Conservation (phyloP, 2,888 invertebrate genomes). For the Chelonus formosanus region DNA sequence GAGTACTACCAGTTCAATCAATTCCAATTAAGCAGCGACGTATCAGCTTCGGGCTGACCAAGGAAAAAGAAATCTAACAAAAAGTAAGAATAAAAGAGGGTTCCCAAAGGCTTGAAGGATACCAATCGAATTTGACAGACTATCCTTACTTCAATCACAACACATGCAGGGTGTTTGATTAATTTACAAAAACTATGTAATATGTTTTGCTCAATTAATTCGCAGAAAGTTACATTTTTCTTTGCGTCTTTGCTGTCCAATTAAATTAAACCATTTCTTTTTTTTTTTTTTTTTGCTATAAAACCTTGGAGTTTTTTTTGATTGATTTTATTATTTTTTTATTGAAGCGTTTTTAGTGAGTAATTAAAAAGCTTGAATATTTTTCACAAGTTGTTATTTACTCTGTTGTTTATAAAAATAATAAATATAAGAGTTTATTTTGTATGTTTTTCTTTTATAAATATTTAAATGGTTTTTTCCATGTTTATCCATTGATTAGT, state of each 20-base stretch:
- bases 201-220: neutral
- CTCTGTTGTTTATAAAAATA: too few species aligned
- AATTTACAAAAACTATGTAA: neutral
- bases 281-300: neutral
- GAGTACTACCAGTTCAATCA: slow-evolving; percentile 18
- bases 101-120: slow-evolving; percentile 25
- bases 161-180: neutral
- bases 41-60: slow-evolving; percentile 38
- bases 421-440: too few species aligned
- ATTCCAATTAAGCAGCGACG: slow-evolving; percentile 41
- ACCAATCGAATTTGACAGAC: slow-evolving; percentile 13
- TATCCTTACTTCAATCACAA: slow-evolving; percentile 3
- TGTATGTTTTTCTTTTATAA: too few species aligned
- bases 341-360: too few species aligned
- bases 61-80: slow-evolving; percentile 31
- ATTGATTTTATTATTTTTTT: too few species aligned
- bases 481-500: too few species aligned
- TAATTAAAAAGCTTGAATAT: too few species aligned
- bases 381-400: too few species aligned
- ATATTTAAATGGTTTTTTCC: too few species aligned
- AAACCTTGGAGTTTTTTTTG: too few species aligned
- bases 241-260: neutral
- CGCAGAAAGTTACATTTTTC: neutral
- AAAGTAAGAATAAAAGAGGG: neutral
- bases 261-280: slow-evolving; percentile 1